Base-by-base conservation (phyloP, 2,113 vertebrate species). In the Charina bottae region DNA sequence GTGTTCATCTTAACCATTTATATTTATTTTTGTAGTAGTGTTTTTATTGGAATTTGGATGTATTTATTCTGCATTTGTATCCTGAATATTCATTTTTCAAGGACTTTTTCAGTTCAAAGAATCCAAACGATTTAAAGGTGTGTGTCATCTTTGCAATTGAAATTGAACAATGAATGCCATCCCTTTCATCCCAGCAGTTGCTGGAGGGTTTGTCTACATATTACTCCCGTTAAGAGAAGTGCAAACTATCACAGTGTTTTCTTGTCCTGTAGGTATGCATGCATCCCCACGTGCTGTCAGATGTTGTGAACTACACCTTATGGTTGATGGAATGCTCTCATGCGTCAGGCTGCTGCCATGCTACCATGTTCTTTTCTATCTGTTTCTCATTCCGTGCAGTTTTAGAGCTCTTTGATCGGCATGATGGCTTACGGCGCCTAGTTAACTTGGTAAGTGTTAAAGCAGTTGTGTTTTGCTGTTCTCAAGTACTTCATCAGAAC, bases 321-420 rank as follows among this genome's bases (percentile, higher is more conserved):
- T 99, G 99, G 99, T 97, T 99, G 90, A 98, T 99, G 98, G 99
- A 99, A 92, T 99, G 99, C 95, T 99, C 99, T 58, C 99, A 99
- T 0, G 99, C 99, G n/a, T 99, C 99, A 0, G 99, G 99, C 92
- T 99, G 99, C 97, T 99, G 99, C 96, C 99, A 99, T 58, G 99
- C 99, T 93, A 99, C 99, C 94, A 99, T 99, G 99, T 99, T 99
- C 97, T 99, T 99, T 97, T 99, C 99, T 92, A 99, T 99, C 96
- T 99, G 98, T 95, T 99, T 99, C 96, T 99, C 99, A 62, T 99
- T 99, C 95, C 99, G 99, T 33, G 99, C 99, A 3, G 98, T 99
- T 53, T 97, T 99, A 93, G 99, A 99, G 93, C 98, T 99, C 86
- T 99, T 99, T 49, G 99, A 99, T 97, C 98, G 97, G 93, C 99